A percentile compares a stretch with the other conserved stretches of the same genome.
Evolutionary conservation across 1,140 invertebrate species (phyloP).

Genomic region (Leptinotarsa defecta): DNA sequence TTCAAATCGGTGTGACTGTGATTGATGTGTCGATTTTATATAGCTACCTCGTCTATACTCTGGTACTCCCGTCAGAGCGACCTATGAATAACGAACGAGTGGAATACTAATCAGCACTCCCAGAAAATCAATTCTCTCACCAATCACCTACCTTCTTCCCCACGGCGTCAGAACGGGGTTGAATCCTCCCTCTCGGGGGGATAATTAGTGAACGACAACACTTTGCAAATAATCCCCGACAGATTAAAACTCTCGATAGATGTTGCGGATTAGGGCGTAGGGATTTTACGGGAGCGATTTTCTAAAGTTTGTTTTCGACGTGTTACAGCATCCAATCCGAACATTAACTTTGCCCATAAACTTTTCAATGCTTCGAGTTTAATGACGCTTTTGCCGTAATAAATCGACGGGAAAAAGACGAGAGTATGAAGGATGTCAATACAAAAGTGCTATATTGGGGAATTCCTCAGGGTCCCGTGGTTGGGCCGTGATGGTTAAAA

Average conservation of each 20-base stretch:
- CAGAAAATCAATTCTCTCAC: not conserved
- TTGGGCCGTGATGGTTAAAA: too few species aligned
- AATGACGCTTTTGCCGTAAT: not conserved
- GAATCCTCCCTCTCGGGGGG: conserved; percentile 23
- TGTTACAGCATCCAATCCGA: not conserved
- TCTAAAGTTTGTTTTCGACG: not conserved
- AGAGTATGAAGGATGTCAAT: too few species aligned
- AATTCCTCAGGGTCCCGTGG: too few species aligned
- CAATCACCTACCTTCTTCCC: not conserved
- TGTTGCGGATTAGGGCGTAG: conserved; percentile 11
- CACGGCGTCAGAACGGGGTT: not conserved
- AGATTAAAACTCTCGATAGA: conserved; percentile 37
- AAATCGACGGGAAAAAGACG: not conserved
- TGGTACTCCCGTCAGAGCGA: too few species aligned
- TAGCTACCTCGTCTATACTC: too few species aligned
- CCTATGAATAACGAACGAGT: too few species aligned
- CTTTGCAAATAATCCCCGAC: conserved; percentile 25
- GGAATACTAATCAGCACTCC: too few species aligned
- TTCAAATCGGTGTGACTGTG: too few species aligned
- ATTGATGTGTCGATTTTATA: too few species aligned
- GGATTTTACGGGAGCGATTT: not conserved
- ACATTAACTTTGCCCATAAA: not conserved
- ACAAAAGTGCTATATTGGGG: too few species aligned
- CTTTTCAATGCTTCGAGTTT: conserved; percentile 2
- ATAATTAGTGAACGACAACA: conserved; percentile 32